Evolutionary conservation across 2,888 invertebrate species (phyloP), one percentile per base, ranked within the genome.

Genomic region (Synanthedon andrenaeformis): DNA sequence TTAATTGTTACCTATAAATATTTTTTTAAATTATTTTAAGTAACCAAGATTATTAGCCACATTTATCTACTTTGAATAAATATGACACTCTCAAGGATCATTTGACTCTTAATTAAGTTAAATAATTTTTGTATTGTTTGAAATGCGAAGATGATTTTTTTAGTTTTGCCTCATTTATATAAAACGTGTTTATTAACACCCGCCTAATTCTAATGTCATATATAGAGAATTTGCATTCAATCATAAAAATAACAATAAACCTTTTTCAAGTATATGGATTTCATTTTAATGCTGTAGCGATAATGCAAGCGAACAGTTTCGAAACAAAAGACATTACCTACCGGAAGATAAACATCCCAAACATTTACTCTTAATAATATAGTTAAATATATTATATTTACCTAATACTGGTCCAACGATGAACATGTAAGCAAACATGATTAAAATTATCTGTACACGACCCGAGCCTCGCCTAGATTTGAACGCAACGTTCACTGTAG

Each of bases 361-460:
- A 49, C 19, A 49, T 49, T 49, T 6, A 11, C 17, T 49, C 13
- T n/a, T 45, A 45, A 45, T 13, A 45, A 13, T 45, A 45, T 45
- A 35, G 2, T 11, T 12, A 52, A 52, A 35, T 8, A 45, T 23
- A 41, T 51, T n/a, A 51, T 51, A 51, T 64, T 82, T 82, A 88
- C 88, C 88, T 61, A 87, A 66, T 51, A 86, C 82, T 50, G 88
- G 88, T 79, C 88, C 88, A 59, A 86, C 85, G 72, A 87, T 80
- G 71, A 88, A 72, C 82, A 88, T 85, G 63, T 87, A 84, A 0
- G 85, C 76, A 59, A 85, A 70, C 73, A 89, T 72, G 52, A 86
- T 74, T 53, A 88, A 63, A 55, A 85, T 69, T 51, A 88, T 78
- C 65, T 87, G 85, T 49, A 83, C 57, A 2, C 88, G 76, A 1